Evolutionary conservation across 2,797 vertebrate species (phyloP), one percentile per base, ranked within the genome.

Genomic region (Hypotaenidia okinawae): DNA sequence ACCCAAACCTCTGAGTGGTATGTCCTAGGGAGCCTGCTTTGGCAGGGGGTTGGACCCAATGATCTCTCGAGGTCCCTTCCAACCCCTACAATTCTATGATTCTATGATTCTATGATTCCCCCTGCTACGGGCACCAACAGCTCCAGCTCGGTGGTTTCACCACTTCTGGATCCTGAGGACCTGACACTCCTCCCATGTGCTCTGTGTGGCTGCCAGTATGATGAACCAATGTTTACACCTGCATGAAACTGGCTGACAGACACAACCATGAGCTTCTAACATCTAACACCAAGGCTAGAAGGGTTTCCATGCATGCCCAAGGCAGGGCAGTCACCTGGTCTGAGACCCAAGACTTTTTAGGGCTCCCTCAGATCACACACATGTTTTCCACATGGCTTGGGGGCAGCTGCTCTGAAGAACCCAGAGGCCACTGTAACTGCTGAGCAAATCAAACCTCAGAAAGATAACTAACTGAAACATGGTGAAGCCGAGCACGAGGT

Each of bases 361-460:
- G 70, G n/a, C 22, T 88, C 55, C 32, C 39, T 73, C 5, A 2
- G 21, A 16, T 8, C 67, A 30, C n/a, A 37, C 3, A 1, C 28
- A 28, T 0, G 0, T 74, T 80, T 75, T n/a, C 37, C 15, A 35
- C n/a, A 39, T 0, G 1, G 45, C 28, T 13, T 62, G 25, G 58
- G 62, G 35, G 5, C 33, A 49, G 28, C 22, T 81, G 32, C 10
- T 51, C 21, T 35, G 62, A 91, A 70, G 67, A 57, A 69, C 47
- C 27, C 23, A 52, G 10, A 86, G 59, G 39, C 27, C n/a, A 32
- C 2, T 21, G 16, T 62, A 45, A 59, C 43, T 39, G 49, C 59
- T 59, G 55, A 72, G 59, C 45, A 76, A 80, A 82, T 43, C 27
- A 63, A 85, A 58, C 28, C 41, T 72, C n/a, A 39, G 67, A 41